Percentiles rank a stretch among this genome's conserved stretches.
Evolutionary conservation across 2,888 invertebrate genomes (phyloP).

Genomic region (Aporophyla nigra): DNA sequence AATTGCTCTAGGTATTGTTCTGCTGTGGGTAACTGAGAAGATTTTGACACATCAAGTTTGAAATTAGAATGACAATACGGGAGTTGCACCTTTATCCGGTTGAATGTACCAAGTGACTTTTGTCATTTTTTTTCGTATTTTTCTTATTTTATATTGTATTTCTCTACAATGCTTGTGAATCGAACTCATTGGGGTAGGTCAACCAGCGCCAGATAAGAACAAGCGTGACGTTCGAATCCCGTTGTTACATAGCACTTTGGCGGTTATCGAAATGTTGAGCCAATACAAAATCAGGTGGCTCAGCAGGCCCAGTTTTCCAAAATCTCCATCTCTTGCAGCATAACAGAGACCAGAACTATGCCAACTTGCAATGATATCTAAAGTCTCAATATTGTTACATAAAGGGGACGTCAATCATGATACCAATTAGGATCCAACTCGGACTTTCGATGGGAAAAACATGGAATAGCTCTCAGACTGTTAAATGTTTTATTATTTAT

Average conservation of each 20-base stretch:
- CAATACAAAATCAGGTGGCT: neutral
- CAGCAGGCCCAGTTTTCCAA: neutral
- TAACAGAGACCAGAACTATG: neutral
- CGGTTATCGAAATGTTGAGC: neutral
- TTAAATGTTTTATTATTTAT: constrained; percentile 48
- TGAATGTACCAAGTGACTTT: too few relatives aligned
- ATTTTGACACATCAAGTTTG: neutral
- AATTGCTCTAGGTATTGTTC: too few relatives aligned
- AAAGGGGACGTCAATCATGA: constrained; percentile 32
- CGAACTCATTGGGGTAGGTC: too few relatives aligned
- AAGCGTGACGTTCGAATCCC: too few relatives aligned
- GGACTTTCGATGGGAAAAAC: constrained; percentile 15
- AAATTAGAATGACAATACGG: neutral
- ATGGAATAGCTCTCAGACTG: constrained; percentile 43
- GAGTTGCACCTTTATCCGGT: neutral
- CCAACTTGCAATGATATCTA: neutral
- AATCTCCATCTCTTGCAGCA: neutral
- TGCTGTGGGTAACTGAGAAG: neutral
- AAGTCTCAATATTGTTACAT: neutral
- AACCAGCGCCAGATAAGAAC: too few relatives aligned
- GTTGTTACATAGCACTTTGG: too few relatives aligned
- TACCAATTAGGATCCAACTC: constrained; percentile 18
- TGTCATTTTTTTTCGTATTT: too few relatives aligned
- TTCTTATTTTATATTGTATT: too few relatives aligned
- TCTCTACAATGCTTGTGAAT: too few relatives aligned